Evolutionary conservation across 1,140 invertebrate species (phyloP), one percentile per base, ranked within the genome.

Genomic region (Lineus longissimus): DNA sequence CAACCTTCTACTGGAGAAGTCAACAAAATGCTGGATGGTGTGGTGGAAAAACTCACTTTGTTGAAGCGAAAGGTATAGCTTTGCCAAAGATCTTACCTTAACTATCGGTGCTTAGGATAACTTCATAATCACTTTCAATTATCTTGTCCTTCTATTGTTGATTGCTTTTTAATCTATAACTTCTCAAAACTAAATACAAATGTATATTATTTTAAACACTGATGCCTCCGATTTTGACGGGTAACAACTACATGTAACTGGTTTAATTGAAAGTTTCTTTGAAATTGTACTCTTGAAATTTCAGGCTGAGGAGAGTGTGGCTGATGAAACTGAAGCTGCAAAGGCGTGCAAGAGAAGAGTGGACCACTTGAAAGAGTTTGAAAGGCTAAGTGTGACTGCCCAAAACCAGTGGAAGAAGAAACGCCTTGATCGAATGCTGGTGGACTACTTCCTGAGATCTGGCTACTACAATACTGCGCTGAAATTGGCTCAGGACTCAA

Each of bases 401-500:
- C 70, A 74, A 60, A 69, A 68, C 23, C 36, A 72, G 47, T 98
- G 94, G 94, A 87, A 91, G 63, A 87, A 91, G 64, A 90, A 91
- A 57, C 87, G 95, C 56, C 78, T 98, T 23, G 94, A 98, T 82
- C 86, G 96, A 58, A 93, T 98, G 89, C 83, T 98, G 13, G 93
- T 98, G 17, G 96, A 99, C 79, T 95, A 98, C 82, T 93, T 96
- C 72, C 85, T 98, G n/a, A 85, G 95, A 61, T 90, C 92, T 79
- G 95, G 96, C 0, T 97, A 95, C 81, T 98, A 98, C 76, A 91
- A 93, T 74, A 91, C 93, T 1, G 95, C 95, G 1, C 88, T 90
- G 17, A 79, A 81, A 73, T 79, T 98, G 17, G 92, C 94, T 0
- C 88, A 92, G 55, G 87, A 89, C 57, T 89, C 90, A 1, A 88